A percentile compares a stretch with the other conserved stretches of the same genome.
Conservation (phyloP, 2,888 invertebrate species). For the Autographa gamma region DNA sequence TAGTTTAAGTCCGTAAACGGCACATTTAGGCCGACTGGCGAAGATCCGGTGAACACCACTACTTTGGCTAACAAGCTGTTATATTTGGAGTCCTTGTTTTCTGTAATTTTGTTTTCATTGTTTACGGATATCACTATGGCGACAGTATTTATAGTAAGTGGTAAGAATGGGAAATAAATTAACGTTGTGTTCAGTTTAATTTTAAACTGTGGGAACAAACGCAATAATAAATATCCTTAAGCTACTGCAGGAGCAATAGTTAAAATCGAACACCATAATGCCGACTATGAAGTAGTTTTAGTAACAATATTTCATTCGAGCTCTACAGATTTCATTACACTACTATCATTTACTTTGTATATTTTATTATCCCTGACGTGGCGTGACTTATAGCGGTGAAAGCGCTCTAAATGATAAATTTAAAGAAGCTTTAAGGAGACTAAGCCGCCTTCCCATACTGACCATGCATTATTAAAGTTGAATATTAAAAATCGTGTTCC, state of each 20-base stretch:
- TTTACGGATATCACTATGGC: constrained; percentile 40
- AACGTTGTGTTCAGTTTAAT: constrained; percentile 13
- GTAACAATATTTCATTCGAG: constrained; percentile 30
- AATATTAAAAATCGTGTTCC: constrained; percentile 75
- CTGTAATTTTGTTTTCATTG: constrained; percentile 47
- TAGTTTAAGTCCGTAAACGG: constrained; percentile 72
- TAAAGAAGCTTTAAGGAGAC: constrained; percentile 75
- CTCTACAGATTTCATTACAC: constrained; percentile 56
- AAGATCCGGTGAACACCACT: constrained; percentile 49
- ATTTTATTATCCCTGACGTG: constrained; percentile 66
- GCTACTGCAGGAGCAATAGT: not conserved
- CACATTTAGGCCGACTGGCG: constrained; percentile 55
- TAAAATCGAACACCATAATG: not conserved
- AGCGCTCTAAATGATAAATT: constrained; percentile 78
- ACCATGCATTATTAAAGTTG: constrained; percentile 67
- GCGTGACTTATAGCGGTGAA: constrained; percentile 82
- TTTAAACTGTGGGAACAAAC: constrained; percentile 25
- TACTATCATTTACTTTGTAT: constrained; percentile 63
- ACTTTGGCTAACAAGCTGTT: constrained; percentile 57
- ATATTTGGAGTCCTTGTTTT: constrained; percentile 44
- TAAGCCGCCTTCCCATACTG: constrained; percentile 60
- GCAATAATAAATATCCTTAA: not conserved
- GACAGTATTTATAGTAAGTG: constrained; percentile 26
- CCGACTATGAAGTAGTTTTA: constrained; percentile 20
- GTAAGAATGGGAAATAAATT: constrained; percentile 16